Evolutionary conservation across 2,797 vertebrate genomes (phyloP).

Genomic region (Danio aesculapii): DNA sequence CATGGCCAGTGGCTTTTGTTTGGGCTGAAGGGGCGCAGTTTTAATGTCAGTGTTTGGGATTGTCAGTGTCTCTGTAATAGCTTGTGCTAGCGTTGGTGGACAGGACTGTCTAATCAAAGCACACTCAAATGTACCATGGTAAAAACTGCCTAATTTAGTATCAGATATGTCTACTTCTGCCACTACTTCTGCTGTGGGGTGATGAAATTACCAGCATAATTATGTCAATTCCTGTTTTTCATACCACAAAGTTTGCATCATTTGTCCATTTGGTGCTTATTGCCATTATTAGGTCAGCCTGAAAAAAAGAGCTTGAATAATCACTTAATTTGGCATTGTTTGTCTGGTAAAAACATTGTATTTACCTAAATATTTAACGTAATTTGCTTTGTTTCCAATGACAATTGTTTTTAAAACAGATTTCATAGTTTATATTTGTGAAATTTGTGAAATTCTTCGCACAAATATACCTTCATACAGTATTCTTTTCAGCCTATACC

Average conservation of each 20-base stretch:
- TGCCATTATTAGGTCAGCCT: no score
- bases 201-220: not conserved
- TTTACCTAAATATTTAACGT: no score
- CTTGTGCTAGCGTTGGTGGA: slow-evolving; percentile 65
- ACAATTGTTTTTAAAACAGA: no score
- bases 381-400: no score
- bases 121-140: slow-evolving; percentile 58
- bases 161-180: not conserved
- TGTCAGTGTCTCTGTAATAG: slow-evolving; percentile 76
- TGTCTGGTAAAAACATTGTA: no score
- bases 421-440: no score
- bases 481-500: no score
- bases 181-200: slow-evolving; percentile 10
- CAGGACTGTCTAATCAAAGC: slow-evolving; percentile 70
- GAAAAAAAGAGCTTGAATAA: no score
- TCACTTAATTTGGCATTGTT: no score
- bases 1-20: slow-evolving; percentile 72
- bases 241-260: not conserved
- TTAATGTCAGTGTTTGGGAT: slow-evolving; percentile 74
- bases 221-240: not conserved
- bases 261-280: no score
- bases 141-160: slow-evolving; percentile 39
- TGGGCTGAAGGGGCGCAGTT: slow-evolving; percentile 69
- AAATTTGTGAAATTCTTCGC: no score
- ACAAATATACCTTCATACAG: no score